phyloP scores from a whole-genome alignment of 2,113 vertebrate genomes.

The Oryzias javanicus region DNA sequence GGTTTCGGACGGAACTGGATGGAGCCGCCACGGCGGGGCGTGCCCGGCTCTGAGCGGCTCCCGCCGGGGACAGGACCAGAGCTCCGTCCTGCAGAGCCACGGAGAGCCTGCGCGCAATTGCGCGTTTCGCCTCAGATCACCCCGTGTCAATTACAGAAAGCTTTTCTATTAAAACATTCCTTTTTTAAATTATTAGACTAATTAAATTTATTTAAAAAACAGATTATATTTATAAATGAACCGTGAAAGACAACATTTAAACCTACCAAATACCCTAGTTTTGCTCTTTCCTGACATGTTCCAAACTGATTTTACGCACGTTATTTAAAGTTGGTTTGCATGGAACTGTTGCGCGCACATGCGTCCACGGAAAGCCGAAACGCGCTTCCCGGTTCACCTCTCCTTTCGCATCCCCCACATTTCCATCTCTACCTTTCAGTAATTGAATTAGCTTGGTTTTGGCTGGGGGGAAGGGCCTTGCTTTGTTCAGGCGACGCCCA shows the following conservation, averaged over 20 bases:
- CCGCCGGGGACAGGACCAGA: slow-evolving; percentile 15
- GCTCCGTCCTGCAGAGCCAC: not conserved
- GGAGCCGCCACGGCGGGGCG: slow-evolving; percentile 81
- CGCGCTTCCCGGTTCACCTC: slow-evolving; percentile 44
- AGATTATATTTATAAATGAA: no score
- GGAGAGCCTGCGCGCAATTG: no score
- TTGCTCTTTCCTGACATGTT: not conserved
- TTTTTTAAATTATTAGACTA: no score
- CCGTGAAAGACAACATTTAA: no score
- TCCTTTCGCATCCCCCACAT: slow-evolving; percentile 30
- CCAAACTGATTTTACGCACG: no score
- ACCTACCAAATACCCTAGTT: not conserved
- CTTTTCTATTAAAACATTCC: no score
- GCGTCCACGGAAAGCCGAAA: slow-evolving; percentile 30
- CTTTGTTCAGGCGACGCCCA: slow-evolving; percentile 77
- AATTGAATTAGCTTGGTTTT: slow-evolving; percentile 91
- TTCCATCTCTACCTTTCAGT: slow-evolving; percentile 67
- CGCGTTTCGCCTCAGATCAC: no score
- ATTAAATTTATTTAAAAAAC: no score
- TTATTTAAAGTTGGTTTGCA: slow-evolving; percentile 33
- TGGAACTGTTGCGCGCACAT: slow-evolving; percentile 48
- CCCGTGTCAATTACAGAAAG: no score
- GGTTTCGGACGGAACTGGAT: slow-evolving; percentile 22
- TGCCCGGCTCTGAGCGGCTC: slow-evolving; percentile 72
- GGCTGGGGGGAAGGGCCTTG: slow-evolving; percentile 71